phyloP scores from a whole-genome alignment of 2,113 vertebrate genomes.

The Microtus pennsylvanicus region DNA sequence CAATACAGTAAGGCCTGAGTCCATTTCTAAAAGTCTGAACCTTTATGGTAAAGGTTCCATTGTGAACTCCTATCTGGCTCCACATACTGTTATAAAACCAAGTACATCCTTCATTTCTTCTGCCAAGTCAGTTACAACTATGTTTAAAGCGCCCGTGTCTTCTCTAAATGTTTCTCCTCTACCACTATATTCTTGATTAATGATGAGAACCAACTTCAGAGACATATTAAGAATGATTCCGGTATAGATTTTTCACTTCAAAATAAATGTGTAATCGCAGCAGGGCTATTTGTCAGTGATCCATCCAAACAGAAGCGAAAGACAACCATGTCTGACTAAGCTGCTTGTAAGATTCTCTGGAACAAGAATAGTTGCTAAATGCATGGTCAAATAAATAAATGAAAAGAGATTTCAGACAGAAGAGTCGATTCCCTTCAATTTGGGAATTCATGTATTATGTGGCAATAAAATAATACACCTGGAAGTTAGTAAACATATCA shows the following conservation, averaged over 20 bases:
- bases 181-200: constrained; percentile 59
- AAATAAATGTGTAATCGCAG: constrained; percentile 73
- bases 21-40: background rate
- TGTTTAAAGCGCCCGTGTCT: constrained; percentile 25
- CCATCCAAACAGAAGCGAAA: constrained; percentile 68
- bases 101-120: constrained; percentile 27
- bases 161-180: constrained; percentile 50
- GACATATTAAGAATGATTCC: constrained; percentile 67
- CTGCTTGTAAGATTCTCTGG: constrained; percentile 50
- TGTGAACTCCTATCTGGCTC: background rate
- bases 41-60: background rate
- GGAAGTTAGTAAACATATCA: constrained; percentile 26
- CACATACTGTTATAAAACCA: background rate
- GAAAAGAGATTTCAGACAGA: background rate
- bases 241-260: constrained; percentile 74
- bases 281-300: constrained; percentile 70
- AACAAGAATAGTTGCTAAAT: constrained; percentile 65
- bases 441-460: background rate
- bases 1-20: background rate
- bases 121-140: background rate
- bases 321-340: constrained; percentile 36
- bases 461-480: constrained; percentile 46
- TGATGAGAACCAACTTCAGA: constrained; percentile 71
- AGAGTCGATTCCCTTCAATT: constrained; percentile 45
- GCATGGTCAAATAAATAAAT: background rate